These are phyloP conservation scores for Lepidotrigona ventralis DNA, from an alignment of 1,140 invertebrate genomes.

Conservation along the genomic window DNA sequence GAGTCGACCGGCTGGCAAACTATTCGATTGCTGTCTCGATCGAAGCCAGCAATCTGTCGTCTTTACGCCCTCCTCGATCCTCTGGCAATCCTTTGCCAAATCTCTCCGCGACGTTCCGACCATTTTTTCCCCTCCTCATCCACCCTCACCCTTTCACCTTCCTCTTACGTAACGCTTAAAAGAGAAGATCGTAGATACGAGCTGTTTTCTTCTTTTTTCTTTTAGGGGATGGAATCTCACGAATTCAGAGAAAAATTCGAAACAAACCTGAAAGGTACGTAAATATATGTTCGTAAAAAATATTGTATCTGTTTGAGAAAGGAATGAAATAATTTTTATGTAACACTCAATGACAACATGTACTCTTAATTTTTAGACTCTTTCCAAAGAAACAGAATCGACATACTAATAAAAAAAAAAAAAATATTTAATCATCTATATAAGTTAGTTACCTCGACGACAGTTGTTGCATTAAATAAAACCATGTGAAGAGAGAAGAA, in stretches of 20 bases:
- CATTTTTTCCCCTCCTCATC: not conserved
- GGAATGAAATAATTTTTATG: not conserved
- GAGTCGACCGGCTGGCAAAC: conserved; percentile 52
- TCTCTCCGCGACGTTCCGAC: conserved; percentile 16
- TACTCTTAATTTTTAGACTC: too few species aligned
- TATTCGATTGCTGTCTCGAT: conserved; percentile 31
- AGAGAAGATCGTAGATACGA: conserved; percentile 29
- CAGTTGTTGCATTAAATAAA: too few species aligned
- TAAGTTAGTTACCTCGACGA: too few species aligned
- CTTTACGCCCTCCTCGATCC: conserved; percentile 26
- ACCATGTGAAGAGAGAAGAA: too few species aligned
- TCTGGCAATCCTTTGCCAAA: conserved; percentile 26
- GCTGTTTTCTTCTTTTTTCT: too few species aligned
- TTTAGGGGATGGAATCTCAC: not conserved
- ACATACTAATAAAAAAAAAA: too few species aligned
- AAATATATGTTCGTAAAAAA: too few species aligned
- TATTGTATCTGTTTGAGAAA: not conserved
- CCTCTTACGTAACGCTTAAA: not conserved
- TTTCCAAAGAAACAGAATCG: too few species aligned
- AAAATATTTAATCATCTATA: too few species aligned
- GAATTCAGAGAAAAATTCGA: too few species aligned
- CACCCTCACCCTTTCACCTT: not conserved
- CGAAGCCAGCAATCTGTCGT: conserved; percentile 48
- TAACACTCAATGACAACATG: too few species aligned
- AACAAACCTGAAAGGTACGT: not conserved